Conservation (phyloP, 2,113 vertebrate genomes). For the Mustela nigripes region DNA sequence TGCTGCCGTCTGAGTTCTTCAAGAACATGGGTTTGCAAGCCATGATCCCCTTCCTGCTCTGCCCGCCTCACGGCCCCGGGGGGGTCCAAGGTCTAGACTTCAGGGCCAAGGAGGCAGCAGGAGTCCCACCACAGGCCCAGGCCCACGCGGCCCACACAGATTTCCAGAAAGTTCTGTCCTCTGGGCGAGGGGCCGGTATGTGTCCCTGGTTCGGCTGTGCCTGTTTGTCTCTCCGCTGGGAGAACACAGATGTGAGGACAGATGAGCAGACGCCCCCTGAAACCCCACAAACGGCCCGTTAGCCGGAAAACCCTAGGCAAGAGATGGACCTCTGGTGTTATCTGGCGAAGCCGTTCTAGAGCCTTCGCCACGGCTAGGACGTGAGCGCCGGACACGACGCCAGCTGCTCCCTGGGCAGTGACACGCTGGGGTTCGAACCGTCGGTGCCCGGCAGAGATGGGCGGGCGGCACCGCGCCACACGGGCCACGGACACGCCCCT, state of each 20-base stretch:
- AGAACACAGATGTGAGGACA: not conserved
- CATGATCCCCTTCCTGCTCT: not conserved
- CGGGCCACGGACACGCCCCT: no score
- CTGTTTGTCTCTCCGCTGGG: not conserved
- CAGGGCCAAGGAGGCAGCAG: not conserved
- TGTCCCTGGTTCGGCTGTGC: no score
- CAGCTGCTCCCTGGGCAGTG: not conserved
- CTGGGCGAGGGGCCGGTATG: not conserved
- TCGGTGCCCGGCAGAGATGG: not conserved
- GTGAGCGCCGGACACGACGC: not conserved
- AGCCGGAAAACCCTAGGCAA: not conserved
- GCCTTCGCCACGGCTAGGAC: not conserved
- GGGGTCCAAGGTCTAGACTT: not conserved
- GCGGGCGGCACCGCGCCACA: not conserved
- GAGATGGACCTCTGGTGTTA: not conserved
- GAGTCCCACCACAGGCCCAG: fast-evolving
- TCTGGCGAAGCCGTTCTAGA: not conserved
- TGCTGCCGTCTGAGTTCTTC: not conserved
- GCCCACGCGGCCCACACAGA: not conserved
- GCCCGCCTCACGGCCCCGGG: not conserved
- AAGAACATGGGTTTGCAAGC: not conserved
- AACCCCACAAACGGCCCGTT: no score
- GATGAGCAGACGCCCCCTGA: not conserved
- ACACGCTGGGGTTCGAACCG: not conserved
- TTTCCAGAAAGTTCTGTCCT: not conserved